Conservation (phyloP, 2,888 invertebrate genomes). For the Aelia acuminata region DNA sequence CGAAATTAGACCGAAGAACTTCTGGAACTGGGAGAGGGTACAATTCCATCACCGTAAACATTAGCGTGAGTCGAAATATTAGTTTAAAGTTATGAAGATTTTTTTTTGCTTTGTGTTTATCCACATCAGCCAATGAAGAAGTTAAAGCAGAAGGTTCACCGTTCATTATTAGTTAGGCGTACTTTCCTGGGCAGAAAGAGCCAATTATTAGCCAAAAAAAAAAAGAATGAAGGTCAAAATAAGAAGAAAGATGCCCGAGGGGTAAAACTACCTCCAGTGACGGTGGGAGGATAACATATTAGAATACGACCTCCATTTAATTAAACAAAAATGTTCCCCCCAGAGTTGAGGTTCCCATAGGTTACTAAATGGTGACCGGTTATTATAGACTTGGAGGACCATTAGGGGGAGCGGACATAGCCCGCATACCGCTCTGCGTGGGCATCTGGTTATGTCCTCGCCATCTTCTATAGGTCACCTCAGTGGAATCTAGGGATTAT, state of each 20-base stretch:
- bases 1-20: too few relatives aligned
- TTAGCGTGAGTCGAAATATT: too few relatives aligned
- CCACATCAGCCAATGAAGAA: too few relatives aligned
- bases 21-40: too few relatives aligned
- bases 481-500: background rate
- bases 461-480: background rate
- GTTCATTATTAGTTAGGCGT: background rate
- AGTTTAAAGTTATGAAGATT: too few relatives aligned
- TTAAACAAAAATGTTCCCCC: background rate
- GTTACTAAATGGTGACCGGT: background rate
- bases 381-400: background rate
- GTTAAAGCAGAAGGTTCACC: too few relatives aligned
- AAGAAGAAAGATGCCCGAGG: background rate
- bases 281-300: slow-evolving; percentile 6
- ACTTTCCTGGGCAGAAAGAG: background rate
- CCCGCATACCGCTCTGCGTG: background rate
- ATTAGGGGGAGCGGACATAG: background rate
- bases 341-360: background rate
- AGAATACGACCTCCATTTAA: background rate
- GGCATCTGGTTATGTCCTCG: background rate
- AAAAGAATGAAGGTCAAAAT: background rate
- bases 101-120: too few relatives aligned
- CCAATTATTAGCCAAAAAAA: background rate
- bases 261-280: background rate
- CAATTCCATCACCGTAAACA: too few relatives aligned